phyloP scores from a whole-genome alignment of 2,113 vertebrate species.

The Odontophorus gujanensis region DNA sequence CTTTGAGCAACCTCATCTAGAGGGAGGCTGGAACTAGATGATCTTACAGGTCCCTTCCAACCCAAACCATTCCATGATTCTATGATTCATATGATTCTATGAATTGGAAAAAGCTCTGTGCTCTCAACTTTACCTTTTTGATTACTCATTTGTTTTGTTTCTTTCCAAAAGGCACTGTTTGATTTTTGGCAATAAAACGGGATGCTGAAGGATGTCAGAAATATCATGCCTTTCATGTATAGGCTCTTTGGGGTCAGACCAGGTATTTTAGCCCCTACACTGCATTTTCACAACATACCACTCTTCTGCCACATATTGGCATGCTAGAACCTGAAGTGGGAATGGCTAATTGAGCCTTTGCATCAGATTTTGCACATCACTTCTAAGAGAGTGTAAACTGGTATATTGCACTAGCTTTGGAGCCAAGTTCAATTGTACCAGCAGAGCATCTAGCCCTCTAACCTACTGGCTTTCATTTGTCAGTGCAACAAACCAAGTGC shows the following conservation, averaged over 20 bases:
- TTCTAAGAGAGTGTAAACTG: background rate
- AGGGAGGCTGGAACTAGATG: too few relatives aligned
- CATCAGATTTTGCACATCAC: background rate
- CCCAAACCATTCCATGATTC: too few relatives aligned
- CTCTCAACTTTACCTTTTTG: background rate
- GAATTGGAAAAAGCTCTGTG: background rate
- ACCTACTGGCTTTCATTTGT: background rate
- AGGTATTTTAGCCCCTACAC: background rate
- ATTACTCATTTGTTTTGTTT: background rate
- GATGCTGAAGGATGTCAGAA: background rate
- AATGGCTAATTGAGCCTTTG: background rate
- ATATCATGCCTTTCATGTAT: background rate
- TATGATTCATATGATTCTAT: too few relatives aligned
- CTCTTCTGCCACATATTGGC: background rate
- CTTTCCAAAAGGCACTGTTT: background rate
- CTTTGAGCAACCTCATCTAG: too few relatives aligned
- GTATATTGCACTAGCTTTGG: background rate
- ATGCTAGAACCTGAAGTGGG: background rate
- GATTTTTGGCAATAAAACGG: background rate
- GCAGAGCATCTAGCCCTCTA: background rate
- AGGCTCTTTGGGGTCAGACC: background rate
- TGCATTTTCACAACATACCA: background rate
- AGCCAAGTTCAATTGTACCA: background rate
- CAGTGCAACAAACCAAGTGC: background rate
- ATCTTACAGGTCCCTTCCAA: too few relatives aligned